Base-by-base conservation (phyloP, 2,113 vertebrate genomes). In the Macaca nemestrina region DNA sequence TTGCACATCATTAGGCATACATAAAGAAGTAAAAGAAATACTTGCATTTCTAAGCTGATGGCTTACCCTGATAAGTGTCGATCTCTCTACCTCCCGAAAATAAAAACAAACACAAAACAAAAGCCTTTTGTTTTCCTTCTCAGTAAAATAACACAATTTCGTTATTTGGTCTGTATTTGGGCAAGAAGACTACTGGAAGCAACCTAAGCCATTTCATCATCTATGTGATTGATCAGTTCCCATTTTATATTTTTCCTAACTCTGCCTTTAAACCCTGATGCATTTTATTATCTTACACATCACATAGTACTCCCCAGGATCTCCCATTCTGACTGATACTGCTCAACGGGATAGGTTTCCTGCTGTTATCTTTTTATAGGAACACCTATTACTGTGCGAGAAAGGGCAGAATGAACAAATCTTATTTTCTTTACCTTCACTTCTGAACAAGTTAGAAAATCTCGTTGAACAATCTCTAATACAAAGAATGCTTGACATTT, bases 401-500 rank as follows among this genome's bases (percentile, higher is more conserved):
- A 59, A 85, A 83, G 40, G 55, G 43, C 84, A 90, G 75, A 75
- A 87, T 43, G n/a, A 32, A 92, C 40, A 70, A 13, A 59, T 48
- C 64, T 61, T 70, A 43, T 87, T 95, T 88, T 78, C 38, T 76
- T 93, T 86, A 81, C 75, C 88, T 92, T 84, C 45, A 92, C 67
- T 78, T 79, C n/a, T 45, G 32, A 84, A 38, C 59, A 80, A 8
- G 20, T 61, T 64, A 82, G 50, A 86, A 76, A 94, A 92, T 90
- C 13, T 96, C 45, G 78, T 4, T 32, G 59, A 93, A 55, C 6
- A 89, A 67, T 78, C 72, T 95, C 23, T 75, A 96, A 84, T 50
- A 78, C 6, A 23, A 93, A 75, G 75, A 80, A 73, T 5, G 23
- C 14, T 70, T 52, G n/a, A 73, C 17, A 64, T 84, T 95, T 93